Base-by-base conservation (phyloP, 2,888 invertebrate genomes). In the Leptothorax acervorum region DNA sequence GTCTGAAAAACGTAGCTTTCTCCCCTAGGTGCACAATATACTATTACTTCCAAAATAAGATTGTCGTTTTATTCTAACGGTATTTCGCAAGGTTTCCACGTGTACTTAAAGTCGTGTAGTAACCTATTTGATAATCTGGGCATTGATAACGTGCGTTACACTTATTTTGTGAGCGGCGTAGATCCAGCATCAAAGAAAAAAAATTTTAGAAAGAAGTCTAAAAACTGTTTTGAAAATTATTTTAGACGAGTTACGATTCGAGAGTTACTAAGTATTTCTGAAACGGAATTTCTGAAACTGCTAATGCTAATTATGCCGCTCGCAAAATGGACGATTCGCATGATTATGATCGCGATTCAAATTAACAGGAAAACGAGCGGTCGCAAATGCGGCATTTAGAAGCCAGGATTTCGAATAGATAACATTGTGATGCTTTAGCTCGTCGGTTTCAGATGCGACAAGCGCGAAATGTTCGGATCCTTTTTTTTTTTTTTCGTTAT, bases 401-500 rank as follows among this genome's bases (percentile, higher is more conserved):
- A 60, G 48, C 11, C 71, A 70, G 18, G 9, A 11, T 55, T 70
- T 79, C 12, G 57, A 60, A 45, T 23, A 23, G 23, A 23, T 3
- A 8, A 60, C n/a, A 28, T 60, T 53, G 60, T 5, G 48, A 60
- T n/a, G 45, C 15, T 35, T 18, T 65, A 65, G 28, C 35, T 55
- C 48, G 68, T 53, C 3, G 15, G 2, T 60, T 35, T 6, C 12
- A 28, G 42, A 18, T 2, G 42, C 18, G 42, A 45, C 63, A 65
- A 83, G 35, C 62, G 57, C 28, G 23, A 31, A 18, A 45, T 62
- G 71, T 75, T n/a, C n/a, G 75, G 82, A 86, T 85, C 5, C 15
- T 9, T 2, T 86, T 62, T 71, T 2, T 86, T 62, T 71, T 48
- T 48, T n/a, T 35, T 0, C 57, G 23, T 66, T 45, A 51, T 85